These are phyloP conservation scores for Prochilodus magdalenae DNA, from an alignment of 2,113 vertebrate genomes.

Conservation along the genomic window DNA sequence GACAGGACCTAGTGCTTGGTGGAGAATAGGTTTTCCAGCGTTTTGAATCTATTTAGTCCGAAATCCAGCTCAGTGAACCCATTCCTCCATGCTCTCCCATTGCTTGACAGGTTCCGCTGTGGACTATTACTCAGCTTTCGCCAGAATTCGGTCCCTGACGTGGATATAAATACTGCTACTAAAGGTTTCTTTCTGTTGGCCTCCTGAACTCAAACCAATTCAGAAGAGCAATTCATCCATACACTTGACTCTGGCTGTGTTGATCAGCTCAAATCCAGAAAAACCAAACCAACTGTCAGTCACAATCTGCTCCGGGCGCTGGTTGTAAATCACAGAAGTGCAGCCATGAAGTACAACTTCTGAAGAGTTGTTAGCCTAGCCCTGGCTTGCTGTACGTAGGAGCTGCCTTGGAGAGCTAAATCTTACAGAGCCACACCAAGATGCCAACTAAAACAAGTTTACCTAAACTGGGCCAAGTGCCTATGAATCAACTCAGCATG, in stretches of 20 bases:
- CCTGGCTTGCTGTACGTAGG: neutral
- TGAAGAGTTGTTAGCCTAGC: conserved; percentile 2
- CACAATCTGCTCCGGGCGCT: neutral
- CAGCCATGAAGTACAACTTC: conserved; percentile 9
- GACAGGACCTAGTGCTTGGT: too few species aligned
- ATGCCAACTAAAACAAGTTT: conserved; percentile 57
- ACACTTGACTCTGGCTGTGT: neutral
- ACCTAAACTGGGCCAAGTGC: conserved; percentile 45
- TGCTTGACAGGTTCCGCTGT: too few species aligned
- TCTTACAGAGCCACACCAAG: conserved; percentile 17
- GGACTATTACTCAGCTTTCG: too few species aligned
- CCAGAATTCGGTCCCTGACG: too few species aligned
- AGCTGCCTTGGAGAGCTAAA: conserved; percentile 32
- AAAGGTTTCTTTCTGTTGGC: neutral
- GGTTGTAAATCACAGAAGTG: conserved; percentile 24
- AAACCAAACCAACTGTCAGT: conserved; percentile 18
- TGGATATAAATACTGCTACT: too few species aligned
- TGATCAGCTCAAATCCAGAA: neutral
- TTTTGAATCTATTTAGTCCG: too few species aligned
- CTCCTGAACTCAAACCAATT: neutral
- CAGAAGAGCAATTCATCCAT: neutral
- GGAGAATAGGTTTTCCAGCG: too few species aligned
- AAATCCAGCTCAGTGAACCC: too few species aligned
- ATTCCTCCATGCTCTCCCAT: too few species aligned
- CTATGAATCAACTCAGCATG: conserved; percentile 54